Evolutionary conservation across 1,140 invertebrate species (phyloP).

Genomic region (Agrypnia vestita): DNA sequence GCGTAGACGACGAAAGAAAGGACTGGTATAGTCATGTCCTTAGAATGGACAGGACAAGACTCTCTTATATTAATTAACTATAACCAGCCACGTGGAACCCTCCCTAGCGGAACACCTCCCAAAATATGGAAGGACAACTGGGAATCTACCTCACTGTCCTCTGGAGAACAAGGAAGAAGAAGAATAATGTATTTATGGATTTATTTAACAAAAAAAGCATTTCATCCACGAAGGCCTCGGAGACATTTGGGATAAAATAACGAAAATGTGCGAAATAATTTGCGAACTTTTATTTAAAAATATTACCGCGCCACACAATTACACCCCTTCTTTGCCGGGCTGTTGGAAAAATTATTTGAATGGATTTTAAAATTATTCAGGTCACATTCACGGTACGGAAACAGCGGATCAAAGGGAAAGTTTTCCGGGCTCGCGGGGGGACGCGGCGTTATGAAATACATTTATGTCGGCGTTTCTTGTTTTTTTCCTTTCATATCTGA

Average conservation of each 20-base stretch:
- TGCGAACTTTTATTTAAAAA: background rate
- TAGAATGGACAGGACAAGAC: no score
- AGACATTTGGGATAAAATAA: background rate
- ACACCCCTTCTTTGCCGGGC: constrained; percentile 3
- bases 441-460: constrained; percentile 18
- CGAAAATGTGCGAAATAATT: constrained; percentile 1
- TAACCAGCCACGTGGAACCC: no score
- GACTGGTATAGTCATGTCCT: no score
- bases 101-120: no score
- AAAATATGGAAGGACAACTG: no score
- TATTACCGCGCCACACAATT: constrained; percentile 2
- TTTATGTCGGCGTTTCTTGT: constrained; percentile 9
- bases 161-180: no score
- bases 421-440: background rate
- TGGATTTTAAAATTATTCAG: constrained; percentile 43
- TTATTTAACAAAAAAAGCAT: no score
- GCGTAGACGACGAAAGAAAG: no score
- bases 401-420: constrained; percentile 21
- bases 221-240: no score
- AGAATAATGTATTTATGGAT: no score
- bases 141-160: no score
- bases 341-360: constrained; percentile 9
- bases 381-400: constrained; percentile 41
- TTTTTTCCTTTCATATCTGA: constrained; percentile 29
- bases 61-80: no score